Conservation (phyloP, 1,140 invertebrate genomes). For the Whitmania pigra region DNA sequence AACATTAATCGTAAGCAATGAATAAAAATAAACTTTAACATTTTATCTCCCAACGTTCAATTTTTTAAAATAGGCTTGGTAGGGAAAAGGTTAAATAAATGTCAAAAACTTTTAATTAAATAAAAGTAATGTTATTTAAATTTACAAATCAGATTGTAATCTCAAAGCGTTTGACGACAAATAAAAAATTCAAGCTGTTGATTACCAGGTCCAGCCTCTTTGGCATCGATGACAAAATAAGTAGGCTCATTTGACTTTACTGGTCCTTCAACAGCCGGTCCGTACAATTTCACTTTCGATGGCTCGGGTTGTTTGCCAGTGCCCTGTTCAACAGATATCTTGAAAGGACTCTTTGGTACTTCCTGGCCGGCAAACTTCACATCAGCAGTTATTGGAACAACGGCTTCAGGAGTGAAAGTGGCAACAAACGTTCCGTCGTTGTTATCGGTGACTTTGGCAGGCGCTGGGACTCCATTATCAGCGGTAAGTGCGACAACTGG, state of each 20-base stretch:
- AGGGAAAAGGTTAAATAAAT: too few relatives aligned
- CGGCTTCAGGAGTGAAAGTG: slow-evolving; percentile 48
- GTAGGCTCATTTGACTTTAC: slow-evolving; percentile 24
- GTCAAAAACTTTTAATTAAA: too few relatives aligned
- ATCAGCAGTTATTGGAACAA: slow-evolving; percentile 4
- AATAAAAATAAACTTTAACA: too few relatives aligned
- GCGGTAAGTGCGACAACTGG: slow-evolving; percentile 20
- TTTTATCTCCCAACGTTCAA: too few relatives aligned
- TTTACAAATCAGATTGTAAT: too few relatives aligned
- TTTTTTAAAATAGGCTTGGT: too few relatives aligned
- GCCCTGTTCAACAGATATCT: slow-evolving; percentile 15
- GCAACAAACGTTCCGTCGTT: slow-evolving; percentile 76
- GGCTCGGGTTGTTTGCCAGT: slow-evolving; percentile 17
- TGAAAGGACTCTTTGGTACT: slow-evolving; percentile 19
- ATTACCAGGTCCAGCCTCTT: slow-evolving; percentile 23
- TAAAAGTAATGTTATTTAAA: too few relatives aligned
- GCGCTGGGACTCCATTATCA: slow-evolving; percentile 45
- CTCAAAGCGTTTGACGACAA: too few relatives aligned
- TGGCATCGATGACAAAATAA: slow-evolving; percentile 24
- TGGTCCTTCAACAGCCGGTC: slow-evolving; percentile 25
- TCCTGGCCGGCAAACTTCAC: slow-evolving; percentile 13
- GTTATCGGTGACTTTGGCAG: slow-evolving; percentile 73
- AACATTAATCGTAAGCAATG: too few relatives aligned
- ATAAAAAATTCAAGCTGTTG: neutral
- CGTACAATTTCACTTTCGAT: slow-evolving; percentile 23